Evolutionary conservation across 2,797 vertebrate genomes (phyloP).

Genomic region (Hydrolagus colliei): DNA sequence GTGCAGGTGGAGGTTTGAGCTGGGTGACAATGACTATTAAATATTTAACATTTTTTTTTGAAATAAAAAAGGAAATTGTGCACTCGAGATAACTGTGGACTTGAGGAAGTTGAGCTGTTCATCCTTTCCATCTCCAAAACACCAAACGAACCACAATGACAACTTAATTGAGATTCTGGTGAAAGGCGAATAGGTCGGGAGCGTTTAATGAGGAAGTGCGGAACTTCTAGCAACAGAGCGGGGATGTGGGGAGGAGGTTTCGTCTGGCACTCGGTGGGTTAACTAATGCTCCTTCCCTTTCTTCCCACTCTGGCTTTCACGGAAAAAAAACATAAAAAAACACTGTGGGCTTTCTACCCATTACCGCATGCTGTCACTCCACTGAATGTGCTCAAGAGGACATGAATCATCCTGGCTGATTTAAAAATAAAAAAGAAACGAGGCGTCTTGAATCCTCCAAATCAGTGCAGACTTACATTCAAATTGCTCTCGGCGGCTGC

Average conservation of each 20-base stretch:
- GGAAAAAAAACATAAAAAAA: background rate
- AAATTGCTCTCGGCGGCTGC: too few relatives aligned
- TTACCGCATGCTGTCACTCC: background rate
- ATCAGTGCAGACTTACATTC: too few relatives aligned
- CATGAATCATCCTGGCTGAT: conserved; percentile 1
- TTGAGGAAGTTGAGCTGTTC: background rate
- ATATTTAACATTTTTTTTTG: background rate
- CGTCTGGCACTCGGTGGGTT: background rate
- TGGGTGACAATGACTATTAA: background rate
- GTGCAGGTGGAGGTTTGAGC: background rate
- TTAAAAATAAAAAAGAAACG: too few relatives aligned
- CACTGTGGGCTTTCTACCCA: background rate
- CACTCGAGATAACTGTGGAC: background rate
- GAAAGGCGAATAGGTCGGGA: background rate
- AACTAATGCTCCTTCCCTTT: conserved; percentile 9
- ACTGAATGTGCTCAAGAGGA: background rate
- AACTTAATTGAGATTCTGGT: background rate
- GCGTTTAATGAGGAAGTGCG: background rate
- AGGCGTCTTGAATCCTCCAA: too few relatives aligned
- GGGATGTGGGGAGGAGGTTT: background rate
- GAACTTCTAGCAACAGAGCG: background rate
- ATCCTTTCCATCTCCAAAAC: background rate
- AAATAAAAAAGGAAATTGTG: background rate
- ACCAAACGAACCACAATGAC: background rate
- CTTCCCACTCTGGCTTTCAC: background rate